These are phyloP conservation scores for Prionailurus viverrinus DNA, from an alignment of 2,113 vertebrate species.

Conservation along the genomic window DNA sequence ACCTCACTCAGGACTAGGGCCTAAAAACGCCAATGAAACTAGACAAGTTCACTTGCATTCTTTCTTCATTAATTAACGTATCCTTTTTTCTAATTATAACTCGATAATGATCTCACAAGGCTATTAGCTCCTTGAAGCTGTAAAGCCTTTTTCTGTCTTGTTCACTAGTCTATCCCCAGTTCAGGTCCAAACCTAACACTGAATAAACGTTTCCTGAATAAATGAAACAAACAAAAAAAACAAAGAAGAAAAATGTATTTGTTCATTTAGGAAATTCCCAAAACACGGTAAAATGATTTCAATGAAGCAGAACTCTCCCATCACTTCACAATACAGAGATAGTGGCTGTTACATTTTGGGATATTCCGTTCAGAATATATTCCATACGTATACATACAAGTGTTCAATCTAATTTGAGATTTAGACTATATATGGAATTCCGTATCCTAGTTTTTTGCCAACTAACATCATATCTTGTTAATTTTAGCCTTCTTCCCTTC, in stretches of 20 bases:
- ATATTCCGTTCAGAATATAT: background rate
- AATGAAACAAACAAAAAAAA: too few relatives aligned
- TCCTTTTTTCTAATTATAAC: constrained; percentile 27
- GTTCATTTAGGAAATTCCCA: background rate
- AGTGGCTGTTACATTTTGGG: background rate
- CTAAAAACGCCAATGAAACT: background rate
- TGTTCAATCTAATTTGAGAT: constrained; percentile 27
- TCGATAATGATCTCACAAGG: background rate
- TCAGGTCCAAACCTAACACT: background rate
- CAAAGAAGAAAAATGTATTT: background rate
- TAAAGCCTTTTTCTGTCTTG: background rate
- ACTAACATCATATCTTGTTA: constrained; percentile 14
- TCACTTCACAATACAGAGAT: background rate
- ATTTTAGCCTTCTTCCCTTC: constrained; percentile 10
- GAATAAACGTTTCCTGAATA: background rate
- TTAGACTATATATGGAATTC: background rate
- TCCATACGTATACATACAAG: background rate
- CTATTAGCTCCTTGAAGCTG: background rate
- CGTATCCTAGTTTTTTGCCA: background rate
- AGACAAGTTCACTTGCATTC: background rate
- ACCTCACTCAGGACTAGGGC: background rate
- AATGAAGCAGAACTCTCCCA: background rate
- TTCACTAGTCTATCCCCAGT: background rate
- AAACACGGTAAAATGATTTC: background rate
- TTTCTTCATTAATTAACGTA: constrained; percentile 9